Conservation (phyloP, 2,888 invertebrate species). For the Drosophila eohydei region DNA sequence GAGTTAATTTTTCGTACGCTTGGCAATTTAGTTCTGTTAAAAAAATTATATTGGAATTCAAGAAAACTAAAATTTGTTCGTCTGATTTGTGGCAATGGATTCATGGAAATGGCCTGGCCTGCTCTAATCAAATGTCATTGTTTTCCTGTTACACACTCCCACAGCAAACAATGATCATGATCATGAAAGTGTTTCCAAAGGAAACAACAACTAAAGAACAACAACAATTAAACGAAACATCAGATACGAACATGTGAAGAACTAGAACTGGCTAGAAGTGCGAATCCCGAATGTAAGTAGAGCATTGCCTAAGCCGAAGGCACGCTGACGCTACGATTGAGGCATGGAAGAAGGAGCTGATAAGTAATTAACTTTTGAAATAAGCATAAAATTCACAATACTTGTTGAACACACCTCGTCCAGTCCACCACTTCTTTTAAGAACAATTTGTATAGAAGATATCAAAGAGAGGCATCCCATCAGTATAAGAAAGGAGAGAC, state of each 20-base stretch:
- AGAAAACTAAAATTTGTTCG: conserved; percentile 46
- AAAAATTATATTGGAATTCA: conserved; percentile 20
- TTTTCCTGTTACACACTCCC: no score
- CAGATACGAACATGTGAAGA: no score
- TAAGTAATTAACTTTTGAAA: no score
- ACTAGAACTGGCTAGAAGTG: no score
- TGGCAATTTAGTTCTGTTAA: conserved; percentile 45
- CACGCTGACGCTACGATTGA: no score
- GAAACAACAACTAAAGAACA: background rate
- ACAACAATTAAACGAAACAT: no score
- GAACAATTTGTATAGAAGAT: background rate
- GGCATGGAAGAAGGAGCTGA: no score
- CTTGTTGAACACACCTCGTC: no score
- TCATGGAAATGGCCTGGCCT: conserved; percentile 41
- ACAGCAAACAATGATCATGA: background rate
- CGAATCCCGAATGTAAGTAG: no score
- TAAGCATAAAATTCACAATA: no score
- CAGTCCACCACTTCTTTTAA: no score
- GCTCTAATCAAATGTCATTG: conserved; percentile 20
- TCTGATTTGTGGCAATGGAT: conserved; percentile 24
- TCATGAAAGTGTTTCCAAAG: conserved; percentile 10
- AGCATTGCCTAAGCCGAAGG: no score
- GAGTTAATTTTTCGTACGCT: conserved; percentile 53
- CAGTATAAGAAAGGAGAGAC: background rate
- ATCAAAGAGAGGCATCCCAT: background rate